Conservation (phyloP, 2,113 vertebrate species). For the Agelaius phoeniceus region DNA sequence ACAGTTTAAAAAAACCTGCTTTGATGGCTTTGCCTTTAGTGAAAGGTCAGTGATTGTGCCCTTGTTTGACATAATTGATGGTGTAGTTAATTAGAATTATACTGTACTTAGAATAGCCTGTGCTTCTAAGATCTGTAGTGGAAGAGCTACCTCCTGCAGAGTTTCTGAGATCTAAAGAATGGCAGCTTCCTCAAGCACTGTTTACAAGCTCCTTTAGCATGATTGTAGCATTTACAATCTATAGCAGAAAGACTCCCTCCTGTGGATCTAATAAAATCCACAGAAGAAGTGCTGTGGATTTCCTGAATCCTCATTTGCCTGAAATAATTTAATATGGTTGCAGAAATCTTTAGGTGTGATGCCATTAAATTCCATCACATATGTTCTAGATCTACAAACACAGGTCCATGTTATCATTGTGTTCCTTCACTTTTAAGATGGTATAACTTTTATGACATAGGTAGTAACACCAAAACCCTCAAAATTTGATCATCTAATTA, state of each 20-base stretch:
- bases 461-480: not conserved
- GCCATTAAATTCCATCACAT: not conserved
- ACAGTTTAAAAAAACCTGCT: not conserved
- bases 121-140: constrained; percentile 19
- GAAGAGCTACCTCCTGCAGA: constrained; percentile 39
- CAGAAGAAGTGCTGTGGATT: not conserved
- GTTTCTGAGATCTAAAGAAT: constrained; percentile 44
- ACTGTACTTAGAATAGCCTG: not conserved
- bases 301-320: not conserved
- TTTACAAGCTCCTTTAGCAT: constrained; percentile 32
- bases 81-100: constrained; percentile 59
- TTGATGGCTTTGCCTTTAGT: constrained; percentile 46
- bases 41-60: constrained; percentile 43
- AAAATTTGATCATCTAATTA: not conserved
- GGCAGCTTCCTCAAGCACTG: constrained; percentile 14
- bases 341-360: not conserved
- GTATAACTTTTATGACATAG: not conserved
- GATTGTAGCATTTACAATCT: not conserved
- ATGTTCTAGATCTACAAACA: not conserved
- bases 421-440: not conserved
- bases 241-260: constrained; percentile 63
- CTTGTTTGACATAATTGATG: constrained; percentile 61
- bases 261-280: constrained; percentile 54
- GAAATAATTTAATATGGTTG: not conserved
- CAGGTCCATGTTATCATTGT: accelerated